A percentile compares a stretch with the other conserved stretches of the same genome.
phyloP scores from a whole-genome alignment of 2,888 invertebrate species.

The Ormyrus nitidulus region DNA sequence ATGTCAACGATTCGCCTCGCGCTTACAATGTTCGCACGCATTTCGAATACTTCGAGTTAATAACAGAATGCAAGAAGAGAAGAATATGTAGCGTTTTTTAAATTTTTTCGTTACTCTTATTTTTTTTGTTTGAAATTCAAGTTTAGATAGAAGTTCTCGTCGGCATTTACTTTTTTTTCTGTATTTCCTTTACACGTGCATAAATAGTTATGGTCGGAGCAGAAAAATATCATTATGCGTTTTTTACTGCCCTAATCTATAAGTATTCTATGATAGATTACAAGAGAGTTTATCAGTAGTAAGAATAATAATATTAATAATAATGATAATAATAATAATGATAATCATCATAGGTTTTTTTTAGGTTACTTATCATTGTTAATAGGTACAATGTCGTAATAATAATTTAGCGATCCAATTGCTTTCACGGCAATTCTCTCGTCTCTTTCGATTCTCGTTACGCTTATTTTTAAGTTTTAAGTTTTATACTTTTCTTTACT shows the following conservation, averaged over 20 bases:
- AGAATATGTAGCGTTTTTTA: conserved; percentile 24
- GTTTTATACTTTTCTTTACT: not conserved
- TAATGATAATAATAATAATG: conserved; percentile 59
- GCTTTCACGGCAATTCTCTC: conserved; percentile 12
- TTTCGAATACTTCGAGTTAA: conserved; percentile 7
- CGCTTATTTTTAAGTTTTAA: not conserved
- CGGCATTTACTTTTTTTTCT: conserved; percentile 4
- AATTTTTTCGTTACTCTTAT: not conserved
- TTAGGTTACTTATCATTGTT: conserved; percentile 59
- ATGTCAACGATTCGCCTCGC: conserved; percentile 29
- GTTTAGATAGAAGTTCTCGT: conserved; percentile 31
- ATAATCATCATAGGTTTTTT: conserved; percentile 64
- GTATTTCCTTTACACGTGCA: conserved; percentile 55
- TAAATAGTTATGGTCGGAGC: conserved; percentile 59
- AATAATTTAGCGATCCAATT: conserved; percentile 34
- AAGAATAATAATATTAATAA: conserved; percentile 58
- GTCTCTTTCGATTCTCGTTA: conserved; percentile 8
- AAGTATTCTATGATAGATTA: conserved; percentile 64
- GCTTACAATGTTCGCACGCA: conserved; percentile 7
- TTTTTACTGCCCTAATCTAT: conserved; percentile 65
- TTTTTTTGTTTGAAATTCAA: not conserved
- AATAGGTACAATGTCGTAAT: conserved; percentile 57
- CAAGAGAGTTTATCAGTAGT: conserved; percentile 66
- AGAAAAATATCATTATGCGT: conserved; percentile 61
- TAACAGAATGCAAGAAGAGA: conserved; percentile 44